These are phyloP conservation scores for Pocillopora meandrina DNA, from an alignment of 92 coral and sea anemone genomes.

Conservation along the genomic window DNA sequence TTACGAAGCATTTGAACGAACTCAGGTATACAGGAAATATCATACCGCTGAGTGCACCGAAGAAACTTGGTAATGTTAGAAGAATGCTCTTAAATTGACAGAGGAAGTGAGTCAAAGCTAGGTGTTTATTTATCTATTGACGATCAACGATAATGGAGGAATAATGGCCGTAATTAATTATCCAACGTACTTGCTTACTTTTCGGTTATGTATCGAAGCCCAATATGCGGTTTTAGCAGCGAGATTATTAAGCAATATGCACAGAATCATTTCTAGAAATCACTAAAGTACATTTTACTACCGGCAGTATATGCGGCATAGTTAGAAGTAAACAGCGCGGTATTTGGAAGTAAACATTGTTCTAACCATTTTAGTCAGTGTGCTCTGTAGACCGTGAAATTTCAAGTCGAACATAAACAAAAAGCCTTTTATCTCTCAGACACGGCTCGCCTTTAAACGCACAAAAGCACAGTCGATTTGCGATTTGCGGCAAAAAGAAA, in stretches of 20 bases:
- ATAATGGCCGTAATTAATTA: constrained; percentile 28
- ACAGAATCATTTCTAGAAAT: neutral
- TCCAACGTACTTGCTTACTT: neutral
- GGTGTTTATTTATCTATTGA: neutral
- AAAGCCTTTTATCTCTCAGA: constrained; percentile 4
- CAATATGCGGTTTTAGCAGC: neutral
- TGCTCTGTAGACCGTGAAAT: constrained; percentile 13
- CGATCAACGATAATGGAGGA: neutral
- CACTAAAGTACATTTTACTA: neutral
- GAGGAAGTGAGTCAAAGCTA: constrained; percentile 10
- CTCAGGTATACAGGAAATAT: no score
- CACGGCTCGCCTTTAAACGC: neutral
- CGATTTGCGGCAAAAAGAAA: constrained; percentile 32
- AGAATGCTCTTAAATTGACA: neutral
- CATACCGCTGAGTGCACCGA: no score
- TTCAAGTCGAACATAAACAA: constrained; percentile 13
- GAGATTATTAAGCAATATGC: neutral
- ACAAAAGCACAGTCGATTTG: neutral
- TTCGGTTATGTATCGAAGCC: neutral
- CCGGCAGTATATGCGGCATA: neutral
- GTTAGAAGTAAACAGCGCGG: constrained; percentile 11
- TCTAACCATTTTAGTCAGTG: no score
- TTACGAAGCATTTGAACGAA: neutral
- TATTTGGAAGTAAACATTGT: neutral
- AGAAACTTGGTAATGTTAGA: constrained; percentile 11